Percentiles rank a stretch among this genome's conserved stretches.
Conservation (phyloP, 2,797 vertebrate species). For the Vespertilio murinus region DNA sequence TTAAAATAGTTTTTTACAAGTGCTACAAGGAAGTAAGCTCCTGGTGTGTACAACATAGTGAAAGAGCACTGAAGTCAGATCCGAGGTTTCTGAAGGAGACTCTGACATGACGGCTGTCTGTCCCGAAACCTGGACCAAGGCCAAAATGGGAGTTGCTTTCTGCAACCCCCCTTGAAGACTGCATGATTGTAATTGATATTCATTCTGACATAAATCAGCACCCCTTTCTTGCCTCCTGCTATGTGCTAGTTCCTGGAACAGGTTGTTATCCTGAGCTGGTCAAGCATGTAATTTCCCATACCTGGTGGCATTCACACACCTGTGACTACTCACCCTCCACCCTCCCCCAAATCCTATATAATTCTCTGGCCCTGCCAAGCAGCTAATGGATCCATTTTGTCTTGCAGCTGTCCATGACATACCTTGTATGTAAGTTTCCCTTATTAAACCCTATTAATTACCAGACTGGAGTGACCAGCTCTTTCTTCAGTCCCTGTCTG, state of each 20-base stretch:
- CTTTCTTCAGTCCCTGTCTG: neutral
- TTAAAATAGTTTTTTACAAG: neutral
- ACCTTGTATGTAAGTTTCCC: neutral
- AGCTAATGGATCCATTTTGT: neutral
- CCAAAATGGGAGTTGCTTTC: neutral
- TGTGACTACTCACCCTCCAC: neutral
- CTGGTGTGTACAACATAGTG: neutral
- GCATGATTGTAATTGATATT: neutral
- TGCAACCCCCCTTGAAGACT: neutral
- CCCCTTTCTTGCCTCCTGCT: neutral
- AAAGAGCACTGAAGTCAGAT: neutral
- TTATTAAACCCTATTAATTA: neutral
- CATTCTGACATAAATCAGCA: neutral
- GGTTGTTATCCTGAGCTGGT: neutral
- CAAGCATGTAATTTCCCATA: neutral
- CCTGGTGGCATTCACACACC: neutral
- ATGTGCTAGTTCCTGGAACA: neutral
- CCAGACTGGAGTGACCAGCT: neutral
- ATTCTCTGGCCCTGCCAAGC: neutral
- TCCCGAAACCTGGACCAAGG: neutral
- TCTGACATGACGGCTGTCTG: neutral
- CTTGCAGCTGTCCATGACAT: neutral
- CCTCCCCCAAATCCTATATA: neutral
- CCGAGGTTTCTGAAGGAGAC: neutral
- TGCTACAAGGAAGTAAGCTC: neutral